Base-by-base conservation (phyloP, 2,797 vertebrate species). In the Gymnopithys bicolor region DNA sequence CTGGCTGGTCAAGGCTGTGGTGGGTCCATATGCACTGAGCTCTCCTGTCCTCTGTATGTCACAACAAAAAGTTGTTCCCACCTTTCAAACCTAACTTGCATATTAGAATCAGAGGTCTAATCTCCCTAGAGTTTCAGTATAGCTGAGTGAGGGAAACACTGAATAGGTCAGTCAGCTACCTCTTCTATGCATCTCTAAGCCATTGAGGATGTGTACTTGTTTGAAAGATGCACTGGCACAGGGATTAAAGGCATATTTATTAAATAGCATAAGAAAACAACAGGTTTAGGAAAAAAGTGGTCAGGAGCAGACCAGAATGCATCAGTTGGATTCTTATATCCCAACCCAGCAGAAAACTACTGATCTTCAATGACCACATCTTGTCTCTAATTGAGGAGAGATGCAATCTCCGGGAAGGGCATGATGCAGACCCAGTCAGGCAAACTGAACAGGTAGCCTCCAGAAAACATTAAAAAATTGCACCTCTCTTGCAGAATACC, bases 171-270 rank as follows among this genome's bases (percentile, higher is more conserved):
- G 37, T 15, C 5, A 3, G 22, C 16, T 60, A 35, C 43, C 19
- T 58, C 60, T 71, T 39, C 66, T 62, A 1, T 7, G 13, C 12
- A 19, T 25, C 67, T 8, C n/a, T 19, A 35, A 82, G 27, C 24
- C 23, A 9, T 4, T 52, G 59, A 11, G 24, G 15, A 4, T 0
- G 0, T 10, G 10, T 48, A 19, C 23, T 53, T 10, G 1, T 63
- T 69, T 79, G 67, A 23, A 39, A 82, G 24, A 35, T 6, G 8
- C 32, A 19, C 53, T 60, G 46, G 19, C 55, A 79, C 9, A 19
- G 24, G 30, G 17, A 30, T 73, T 35, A 18, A 55, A 66, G 86
- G 27, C 9, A 39, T 22, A 17, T 70, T 30, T 77, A 74, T 56
- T 64, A 81, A 77, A 77, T 0, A 67, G 32, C 23, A 45, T 6